Conservation (phyloP, 2,113 vertebrate genomes). For the Pterocles burchelli region DNA sequence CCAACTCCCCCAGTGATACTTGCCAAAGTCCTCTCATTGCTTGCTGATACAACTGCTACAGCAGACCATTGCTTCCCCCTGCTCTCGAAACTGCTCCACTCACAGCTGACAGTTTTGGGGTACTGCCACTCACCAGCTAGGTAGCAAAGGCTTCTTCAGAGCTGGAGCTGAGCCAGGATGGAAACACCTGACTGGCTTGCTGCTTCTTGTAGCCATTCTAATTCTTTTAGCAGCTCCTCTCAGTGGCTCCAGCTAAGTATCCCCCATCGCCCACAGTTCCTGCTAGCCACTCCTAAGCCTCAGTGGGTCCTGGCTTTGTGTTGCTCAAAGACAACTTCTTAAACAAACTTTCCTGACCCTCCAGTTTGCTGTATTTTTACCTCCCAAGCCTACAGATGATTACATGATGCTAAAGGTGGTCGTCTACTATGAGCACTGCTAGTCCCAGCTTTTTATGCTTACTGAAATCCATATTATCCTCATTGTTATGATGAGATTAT, state of each 20-base stretch:
- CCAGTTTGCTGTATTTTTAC: background rate
- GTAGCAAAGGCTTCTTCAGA: background rate
- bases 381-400: background rate
- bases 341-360: background rate
- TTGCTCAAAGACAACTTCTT: background rate
- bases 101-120: background rate
- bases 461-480: background rate
- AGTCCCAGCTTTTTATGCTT: background rate
- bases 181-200: background rate
- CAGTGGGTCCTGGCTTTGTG: background rate
- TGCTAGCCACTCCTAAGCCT: background rate
- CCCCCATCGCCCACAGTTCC: background rate
- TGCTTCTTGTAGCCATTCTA: background rate
- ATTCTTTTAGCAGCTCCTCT: background rate
- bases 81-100: background rate
- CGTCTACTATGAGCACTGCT: background rate
- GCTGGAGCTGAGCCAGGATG: background rate
- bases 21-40: background rate
- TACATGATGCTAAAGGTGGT: background rate
- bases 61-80: background rate
- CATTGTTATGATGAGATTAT: background rate
- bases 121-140: background rate
- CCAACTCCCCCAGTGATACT: background rate
- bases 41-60: background rate
- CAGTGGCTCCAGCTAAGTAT: background rate